Percentiles rank a stretch among this genome's conserved stretches.
Conservation (phyloP, 2,888 invertebrate species). For the Noctua comes region DNA sequence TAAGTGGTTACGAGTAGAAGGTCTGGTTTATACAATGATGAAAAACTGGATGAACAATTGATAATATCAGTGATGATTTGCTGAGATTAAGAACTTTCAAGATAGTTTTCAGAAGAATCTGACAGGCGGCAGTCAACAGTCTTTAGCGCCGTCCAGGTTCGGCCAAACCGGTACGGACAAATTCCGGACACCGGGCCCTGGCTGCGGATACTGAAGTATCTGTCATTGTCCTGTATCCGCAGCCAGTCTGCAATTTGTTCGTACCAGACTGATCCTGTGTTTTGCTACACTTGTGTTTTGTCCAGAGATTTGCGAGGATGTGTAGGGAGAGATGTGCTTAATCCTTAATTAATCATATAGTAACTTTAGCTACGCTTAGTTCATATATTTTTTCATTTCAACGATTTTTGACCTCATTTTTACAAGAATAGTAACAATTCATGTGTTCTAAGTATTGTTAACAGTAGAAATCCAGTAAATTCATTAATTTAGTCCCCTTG, state of each 20-base stretch:
- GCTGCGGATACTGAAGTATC: neutral
- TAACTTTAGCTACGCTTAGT: too few species aligned
- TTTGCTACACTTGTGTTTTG: neutral
- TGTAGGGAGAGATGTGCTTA: too few species aligned
- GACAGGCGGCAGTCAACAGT: too few species aligned
- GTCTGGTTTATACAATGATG: neutral
- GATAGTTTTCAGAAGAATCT: neutral
- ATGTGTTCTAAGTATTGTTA: too few species aligned
- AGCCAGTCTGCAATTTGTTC: neutral
- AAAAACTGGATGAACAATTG: neutral
- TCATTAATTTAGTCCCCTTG: neutral
- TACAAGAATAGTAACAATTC: too few species aligned
- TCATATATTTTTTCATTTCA: too few species aligned
- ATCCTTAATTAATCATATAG: too few species aligned
- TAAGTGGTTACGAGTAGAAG: neutral
- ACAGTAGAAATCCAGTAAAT: too few species aligned
- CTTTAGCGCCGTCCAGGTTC: neutral
- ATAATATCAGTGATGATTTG: neutral
- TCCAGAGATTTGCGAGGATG: too few species aligned
- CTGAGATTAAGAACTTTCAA: neutral
- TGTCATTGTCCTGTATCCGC: neutral
- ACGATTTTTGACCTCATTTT: too few species aligned
- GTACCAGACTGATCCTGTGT: neutral
- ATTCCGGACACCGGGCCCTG: too few species aligned
- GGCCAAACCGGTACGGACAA: too few species aligned